A percentile compares a stretch with the other conserved stretches of the same genome.
phyloP scores from a whole-genome alignment of 2,113 vertebrate species.

The Phoenicopterus ruber region DNA sequence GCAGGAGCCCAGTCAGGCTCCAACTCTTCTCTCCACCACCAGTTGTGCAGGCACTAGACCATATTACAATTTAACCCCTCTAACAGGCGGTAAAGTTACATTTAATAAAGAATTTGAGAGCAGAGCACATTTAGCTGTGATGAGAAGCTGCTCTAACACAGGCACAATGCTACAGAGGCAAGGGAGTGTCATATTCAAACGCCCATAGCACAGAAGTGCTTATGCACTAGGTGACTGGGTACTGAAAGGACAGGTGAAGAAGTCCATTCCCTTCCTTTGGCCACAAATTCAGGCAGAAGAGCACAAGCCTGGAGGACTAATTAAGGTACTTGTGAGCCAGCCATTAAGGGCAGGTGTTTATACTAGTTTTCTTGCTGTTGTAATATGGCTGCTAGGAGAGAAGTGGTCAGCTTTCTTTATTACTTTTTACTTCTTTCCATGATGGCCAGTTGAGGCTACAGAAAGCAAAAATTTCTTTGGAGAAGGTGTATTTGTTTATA shows the following conservation, averaged over 20 bases:
- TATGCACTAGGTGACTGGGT: background rate
- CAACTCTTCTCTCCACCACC: background rate
- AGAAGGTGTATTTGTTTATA: background rate
- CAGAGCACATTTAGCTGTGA: background rate
- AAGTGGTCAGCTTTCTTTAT: background rate
- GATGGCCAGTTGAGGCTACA: background rate
- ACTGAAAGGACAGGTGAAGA: background rate
- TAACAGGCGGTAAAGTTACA: background rate
- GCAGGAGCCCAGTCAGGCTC: background rate
- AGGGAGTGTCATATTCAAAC: background rate
- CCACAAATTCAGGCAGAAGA: background rate
- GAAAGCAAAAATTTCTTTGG: background rate
- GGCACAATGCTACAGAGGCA: background rate
- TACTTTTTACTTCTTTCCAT: background rate
- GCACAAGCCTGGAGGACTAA: background rate
- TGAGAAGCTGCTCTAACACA: background rate
- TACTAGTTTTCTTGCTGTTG: background rate
- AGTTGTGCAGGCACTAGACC: background rate
- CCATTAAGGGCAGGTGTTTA: background rate
- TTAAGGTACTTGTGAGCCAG: background rate
- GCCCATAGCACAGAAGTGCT: background rate
- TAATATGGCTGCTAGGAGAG: background rate
- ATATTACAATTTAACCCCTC: background rate
- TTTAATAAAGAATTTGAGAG: slow-evolving; percentile 12
- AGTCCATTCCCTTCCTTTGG: background rate